phyloP scores from a whole-genome alignment of 1,140 invertebrate species.

The Drosophila novamexicana region DNA sequence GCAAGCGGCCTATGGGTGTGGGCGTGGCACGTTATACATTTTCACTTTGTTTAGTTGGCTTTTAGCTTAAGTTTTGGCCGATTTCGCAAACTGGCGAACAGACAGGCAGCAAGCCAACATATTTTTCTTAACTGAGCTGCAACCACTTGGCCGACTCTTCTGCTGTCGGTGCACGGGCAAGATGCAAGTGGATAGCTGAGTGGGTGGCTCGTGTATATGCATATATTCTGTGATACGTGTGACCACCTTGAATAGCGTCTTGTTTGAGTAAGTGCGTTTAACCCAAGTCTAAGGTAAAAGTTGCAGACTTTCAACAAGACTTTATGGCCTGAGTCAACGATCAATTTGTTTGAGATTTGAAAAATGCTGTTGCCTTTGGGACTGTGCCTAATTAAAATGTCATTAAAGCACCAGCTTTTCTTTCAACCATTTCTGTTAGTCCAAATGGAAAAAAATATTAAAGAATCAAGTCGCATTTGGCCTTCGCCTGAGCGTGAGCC shows the following conservation, averaged over 20 bases:
- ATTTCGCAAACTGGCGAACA: slow-evolving; percentile 49
- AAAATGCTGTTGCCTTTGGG: slow-evolving; percentile 54
- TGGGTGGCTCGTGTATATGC: slow-evolving; percentile 55
- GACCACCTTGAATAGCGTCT: slow-evolving; percentile 31
- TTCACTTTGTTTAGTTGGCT: slow-evolving; percentile 76
- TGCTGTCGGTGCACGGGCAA: slow-evolving; percentile 22
- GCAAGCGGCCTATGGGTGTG: slow-evolving; percentile 16
- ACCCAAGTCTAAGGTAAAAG: slow-evolving; percentile 48
- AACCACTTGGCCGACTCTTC: slow-evolving; percentile 53
- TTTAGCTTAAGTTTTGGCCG: slow-evolving; percentile 69
- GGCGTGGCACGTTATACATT: slow-evolving; percentile 56
- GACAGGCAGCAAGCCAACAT: slow-evolving; percentile 52
- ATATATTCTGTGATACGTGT: slow-evolving; percentile 61
- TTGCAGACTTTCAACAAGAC: slow-evolving; percentile 49
- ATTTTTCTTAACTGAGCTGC: slow-evolving; percentile 58
- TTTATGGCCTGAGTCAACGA: slow-evolving; percentile 68
- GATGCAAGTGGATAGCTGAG: slow-evolving; percentile 16
- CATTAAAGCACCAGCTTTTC: slow-evolving; percentile 65
- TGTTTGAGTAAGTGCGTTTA: slow-evolving; percentile 55
- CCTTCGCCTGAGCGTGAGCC: slow-evolving; percentile 51
- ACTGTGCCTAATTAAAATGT: slow-evolving; percentile 76
- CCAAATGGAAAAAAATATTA: not conserved
- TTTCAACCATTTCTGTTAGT: slow-evolving; percentile 11
- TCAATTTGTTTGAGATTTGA: slow-evolving; percentile 80
- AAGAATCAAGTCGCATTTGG: slow-evolving; percentile 43